phyloP scores from a whole-genome alignment of 2,113 vertebrate species.

The Damaliscus lunatus region DNA sequence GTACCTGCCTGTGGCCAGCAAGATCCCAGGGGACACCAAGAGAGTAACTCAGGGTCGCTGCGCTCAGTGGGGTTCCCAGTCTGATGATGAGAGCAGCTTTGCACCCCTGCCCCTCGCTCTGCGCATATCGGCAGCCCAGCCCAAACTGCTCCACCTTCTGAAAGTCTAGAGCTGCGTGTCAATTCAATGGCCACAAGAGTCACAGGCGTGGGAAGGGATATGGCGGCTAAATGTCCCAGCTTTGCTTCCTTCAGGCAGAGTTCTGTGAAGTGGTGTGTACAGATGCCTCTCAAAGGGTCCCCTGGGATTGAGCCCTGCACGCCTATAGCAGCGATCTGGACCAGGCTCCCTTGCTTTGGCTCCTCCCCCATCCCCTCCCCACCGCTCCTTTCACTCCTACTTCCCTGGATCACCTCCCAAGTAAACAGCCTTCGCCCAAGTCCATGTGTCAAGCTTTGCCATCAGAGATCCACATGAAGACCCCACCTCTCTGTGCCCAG shows the following conservation, averaged over 20 bases:
- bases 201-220: not conserved
- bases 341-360: accelerated
- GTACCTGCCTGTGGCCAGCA: not conserved
- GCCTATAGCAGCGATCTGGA: not conserved
- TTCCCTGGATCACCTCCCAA: not conserved
- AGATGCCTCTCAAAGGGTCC: not conserved
- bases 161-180: accelerated
- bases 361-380: not conserved
- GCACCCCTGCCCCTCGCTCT: not conserved
- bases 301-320: not conserved
- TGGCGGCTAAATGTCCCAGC: accelerated
- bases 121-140: not conserved
- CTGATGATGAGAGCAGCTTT: no score
- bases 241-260: not conserved
- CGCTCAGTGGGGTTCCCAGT: not conserved
- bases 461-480: not conserved
- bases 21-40: not conserved
- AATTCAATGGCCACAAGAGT: not conserved
- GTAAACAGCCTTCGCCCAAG: not conserved
- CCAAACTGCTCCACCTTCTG: not conserved
- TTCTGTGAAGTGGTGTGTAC: not conserved
- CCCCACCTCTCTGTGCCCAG: not conserved
- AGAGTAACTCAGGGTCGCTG: not conserved
- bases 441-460: not conserved
- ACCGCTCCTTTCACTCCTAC: not conserved